phyloP scores from a whole-genome alignment of 2,113 vertebrate species.

The Erythrolamprus reginae region DNA sequence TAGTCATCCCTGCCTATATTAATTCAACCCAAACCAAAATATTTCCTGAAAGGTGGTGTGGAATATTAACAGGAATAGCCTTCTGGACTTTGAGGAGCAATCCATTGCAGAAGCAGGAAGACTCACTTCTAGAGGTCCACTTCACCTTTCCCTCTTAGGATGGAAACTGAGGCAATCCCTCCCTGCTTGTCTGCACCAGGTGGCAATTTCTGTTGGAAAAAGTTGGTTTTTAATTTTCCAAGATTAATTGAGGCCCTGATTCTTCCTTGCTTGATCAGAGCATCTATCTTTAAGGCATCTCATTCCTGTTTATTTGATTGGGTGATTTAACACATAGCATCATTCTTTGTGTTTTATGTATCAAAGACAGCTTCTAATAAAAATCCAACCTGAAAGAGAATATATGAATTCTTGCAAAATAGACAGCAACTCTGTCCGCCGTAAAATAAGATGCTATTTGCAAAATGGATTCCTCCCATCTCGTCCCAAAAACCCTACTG shows the following conservation, averaged over 20 bases:
- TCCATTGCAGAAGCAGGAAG: not conserved
- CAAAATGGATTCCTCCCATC: not conserved
- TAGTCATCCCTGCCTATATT: not conserved
- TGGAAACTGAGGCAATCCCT: not conserved
- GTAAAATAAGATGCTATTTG: not conserved
- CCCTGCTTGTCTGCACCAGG: not conserved
- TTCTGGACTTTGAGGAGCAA: not conserved
- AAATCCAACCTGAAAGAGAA: not conserved
- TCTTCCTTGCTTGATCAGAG: not conserved
- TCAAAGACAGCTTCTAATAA: not conserved
- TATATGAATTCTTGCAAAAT: not conserved
- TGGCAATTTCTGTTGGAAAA: not conserved
- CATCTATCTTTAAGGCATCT: not conserved
- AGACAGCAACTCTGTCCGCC: not conserved
- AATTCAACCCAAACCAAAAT: not conserved
- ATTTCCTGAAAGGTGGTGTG: not conserved
- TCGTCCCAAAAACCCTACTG: not conserved
- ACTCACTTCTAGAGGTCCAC: not conserved
- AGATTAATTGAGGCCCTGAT: not conserved
- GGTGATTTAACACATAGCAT: not conserved
- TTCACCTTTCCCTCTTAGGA: not conserved
- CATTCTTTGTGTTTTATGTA: not conserved
- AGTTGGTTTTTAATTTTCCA: not conserved
- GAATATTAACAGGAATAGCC: not conserved
- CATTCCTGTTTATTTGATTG: not conserved